These are phyloP conservation scores for Sinodicranocentrus sp. DNA, from an alignment of 2,888 invertebrate species.

Conservation along the genomic window DNA sequence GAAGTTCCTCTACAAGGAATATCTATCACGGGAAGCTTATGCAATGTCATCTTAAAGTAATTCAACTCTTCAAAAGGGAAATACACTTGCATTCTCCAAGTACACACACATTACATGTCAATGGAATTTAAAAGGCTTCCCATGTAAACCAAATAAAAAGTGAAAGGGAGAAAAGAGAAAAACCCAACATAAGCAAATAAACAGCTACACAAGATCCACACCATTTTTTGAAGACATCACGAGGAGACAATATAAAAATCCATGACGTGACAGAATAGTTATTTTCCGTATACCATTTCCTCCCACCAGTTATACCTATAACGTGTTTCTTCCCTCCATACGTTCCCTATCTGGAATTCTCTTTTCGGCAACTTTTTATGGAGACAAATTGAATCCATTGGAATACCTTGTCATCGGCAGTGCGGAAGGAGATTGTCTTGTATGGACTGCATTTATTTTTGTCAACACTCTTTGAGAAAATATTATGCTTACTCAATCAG, in stretches of 20 bases:
- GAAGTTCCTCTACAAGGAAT: too few relatives aligned
- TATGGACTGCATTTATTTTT: constrained; percentile 68
- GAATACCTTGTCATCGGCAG: constrained; percentile 66
- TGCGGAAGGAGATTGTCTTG: constrained; percentile 63
- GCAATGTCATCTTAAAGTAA: constrained; percentile 47
- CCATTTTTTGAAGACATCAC: too few relatives aligned
- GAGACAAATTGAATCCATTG: constrained; percentile 67
- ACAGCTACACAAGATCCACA: too few relatives aligned
- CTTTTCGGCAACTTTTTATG: constrained; percentile 64
- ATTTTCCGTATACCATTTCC: neutral
- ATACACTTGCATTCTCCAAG: constrained; percentile 9
- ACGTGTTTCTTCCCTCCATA: neutral
- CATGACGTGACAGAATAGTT: too few relatives aligned
- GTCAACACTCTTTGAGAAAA: constrained; percentile 58
- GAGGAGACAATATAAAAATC: too few relatives aligned
- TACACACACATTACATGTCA: constrained; percentile 41
- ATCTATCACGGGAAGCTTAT: too few relatives aligned
- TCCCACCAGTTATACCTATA: neutral
- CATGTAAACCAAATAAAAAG: constrained; percentile 58
- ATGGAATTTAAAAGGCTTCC: constrained; percentile 65
- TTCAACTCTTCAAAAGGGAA: constrained; percentile 44
- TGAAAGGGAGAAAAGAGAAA: constrained; percentile 39
- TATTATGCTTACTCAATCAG: constrained; percentile 44
- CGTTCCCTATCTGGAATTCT: neutral
- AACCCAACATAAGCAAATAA: constrained; percentile 33